Base-by-base conservation (phyloP, 2,113 vertebrate genomes). In the Sapayoa aenigma region DNA sequence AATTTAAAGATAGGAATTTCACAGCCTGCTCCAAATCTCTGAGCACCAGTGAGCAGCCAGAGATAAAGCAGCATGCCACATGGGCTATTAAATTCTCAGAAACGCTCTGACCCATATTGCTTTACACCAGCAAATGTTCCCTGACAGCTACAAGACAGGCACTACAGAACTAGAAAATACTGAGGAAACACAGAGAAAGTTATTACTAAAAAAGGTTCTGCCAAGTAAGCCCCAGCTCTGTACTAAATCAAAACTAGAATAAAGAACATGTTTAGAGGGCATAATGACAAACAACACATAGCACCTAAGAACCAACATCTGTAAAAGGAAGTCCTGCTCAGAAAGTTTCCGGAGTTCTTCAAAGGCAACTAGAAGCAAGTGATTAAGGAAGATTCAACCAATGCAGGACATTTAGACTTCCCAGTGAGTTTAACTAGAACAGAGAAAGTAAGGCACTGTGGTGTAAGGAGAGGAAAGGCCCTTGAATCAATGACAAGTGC, bases 11-110 rank as follows among this genome's bases (percentile, higher is more conserved):
- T 37, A 69, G 65, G 52, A 55, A 42, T 63, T 85, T 60, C 85
- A 44, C 55, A 60, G 91, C 23, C 83, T 87, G 68, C 59, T 90
- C 52, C 68, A 95, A 95, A 89, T 96, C 84, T 92, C 74, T 74
- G 81, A 93, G 78, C 28, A 49, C 35, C 84, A 91, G 56, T 63
- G 68, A 91, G 72, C 46, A 80, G 41, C 25, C 60, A 95, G 73
- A 91, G 79, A 81, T 65, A 94, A 75, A 6, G 35, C 65, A 94
- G 77, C 15, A 88, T 27, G 59, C 47, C 58, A 66, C 91, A 66
- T 0, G 13, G 42, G 42, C 81, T 87, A 18, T 27, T 79, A 44
- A 56, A 65, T 79, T 68, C 87, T 91, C 46, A 39, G 78, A 59
- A 95, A 91, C 49, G 58, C 62, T 76, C 89, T 79, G 71, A 87